Conservation (phyloP, 2,797 vertebrate species). For the Pipistrellus pygmaeus region DNA sequence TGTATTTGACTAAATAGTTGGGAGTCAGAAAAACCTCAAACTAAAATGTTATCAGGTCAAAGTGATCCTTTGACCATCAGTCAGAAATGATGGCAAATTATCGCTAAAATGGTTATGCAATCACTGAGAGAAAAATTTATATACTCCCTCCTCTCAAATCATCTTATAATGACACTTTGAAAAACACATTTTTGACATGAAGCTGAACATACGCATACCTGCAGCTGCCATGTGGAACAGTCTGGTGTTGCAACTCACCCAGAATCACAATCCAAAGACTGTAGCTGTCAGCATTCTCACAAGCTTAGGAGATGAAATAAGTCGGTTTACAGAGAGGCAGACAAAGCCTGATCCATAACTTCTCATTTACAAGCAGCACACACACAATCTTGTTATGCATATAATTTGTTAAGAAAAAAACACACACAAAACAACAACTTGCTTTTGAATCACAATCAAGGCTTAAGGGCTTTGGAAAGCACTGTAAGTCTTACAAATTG, state of each 20-base stretch:
- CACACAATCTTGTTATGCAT: background rate
- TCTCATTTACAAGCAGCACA: constrained; percentile 13
- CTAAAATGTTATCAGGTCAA: background rate
- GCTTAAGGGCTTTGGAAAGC: background rate
- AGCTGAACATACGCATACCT: fast-evolving
- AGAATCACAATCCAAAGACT: background rate
- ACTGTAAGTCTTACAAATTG: background rate
- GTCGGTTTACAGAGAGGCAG: background rate
- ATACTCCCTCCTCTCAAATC: background rate
- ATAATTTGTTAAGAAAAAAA: background rate
- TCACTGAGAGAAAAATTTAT: background rate
- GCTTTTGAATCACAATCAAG: background rate
- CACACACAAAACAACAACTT: background rate
- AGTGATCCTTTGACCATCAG: background rate
- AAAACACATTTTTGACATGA: background rate
- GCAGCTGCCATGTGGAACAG: background rate
- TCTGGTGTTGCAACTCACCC: background rate
- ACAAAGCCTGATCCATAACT: background rate
- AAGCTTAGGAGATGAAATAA: background rate
- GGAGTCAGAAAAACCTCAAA: constrained; percentile 5
- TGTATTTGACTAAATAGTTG: background rate
- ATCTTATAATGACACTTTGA: background rate
- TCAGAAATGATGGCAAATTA: background rate
- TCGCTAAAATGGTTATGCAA: background rate
- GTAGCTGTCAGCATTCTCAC: background rate